A percentile compares a stretch with the other conserved stretches of the same genome.
Conservation (phyloP, 2,888 invertebrate genomes). For the Lordiphosa andalusiaca region DNA sequence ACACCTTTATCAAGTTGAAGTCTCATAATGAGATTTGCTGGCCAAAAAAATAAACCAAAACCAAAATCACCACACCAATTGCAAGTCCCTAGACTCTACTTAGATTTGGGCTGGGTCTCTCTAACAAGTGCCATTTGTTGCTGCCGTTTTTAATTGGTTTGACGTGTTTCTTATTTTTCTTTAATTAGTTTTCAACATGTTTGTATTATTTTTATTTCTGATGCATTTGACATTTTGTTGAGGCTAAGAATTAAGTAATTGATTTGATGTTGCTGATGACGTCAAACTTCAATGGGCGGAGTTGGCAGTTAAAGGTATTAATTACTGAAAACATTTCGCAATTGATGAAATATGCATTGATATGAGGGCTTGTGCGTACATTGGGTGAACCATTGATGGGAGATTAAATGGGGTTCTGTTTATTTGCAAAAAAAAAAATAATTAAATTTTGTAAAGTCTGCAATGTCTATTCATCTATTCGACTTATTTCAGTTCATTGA, state of each 20-base stretch:
- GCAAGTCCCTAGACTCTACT: slow-evolving; percentile 35
- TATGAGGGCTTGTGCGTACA: no score
- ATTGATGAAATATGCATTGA: no score
- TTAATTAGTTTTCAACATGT: slow-evolving; percentile 12
- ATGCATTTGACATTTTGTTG: slow-evolving; percentile 38
- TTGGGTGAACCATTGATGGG: no score
- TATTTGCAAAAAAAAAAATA: no score
- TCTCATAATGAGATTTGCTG: slow-evolving; percentile 44
- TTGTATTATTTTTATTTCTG: slow-evolving; percentile 24
- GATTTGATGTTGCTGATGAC: slow-evolving; percentile 17
- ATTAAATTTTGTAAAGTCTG: no score
- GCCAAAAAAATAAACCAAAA: not conserved
- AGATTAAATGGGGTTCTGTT: no score
- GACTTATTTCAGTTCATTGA: no score
- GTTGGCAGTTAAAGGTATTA: not conserved
- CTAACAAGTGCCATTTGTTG: slow-evolving; percentile 59
- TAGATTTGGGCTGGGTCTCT: slow-evolving; percentile 29
- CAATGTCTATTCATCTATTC: no score
- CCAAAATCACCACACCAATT: slow-evolving; percentile 22
- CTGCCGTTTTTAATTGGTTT: slow-evolving; percentile 31
- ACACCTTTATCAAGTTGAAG: slow-evolving; percentile 41
- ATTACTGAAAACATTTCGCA: no score
- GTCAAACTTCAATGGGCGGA: slow-evolving; percentile 11
- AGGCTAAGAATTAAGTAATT: slow-evolving; percentile 16
- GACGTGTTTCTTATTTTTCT: slow-evolving; percentile 11